Evolutionary conservation across 2,888 invertebrate species (phyloP).

Genomic region (Cerastis rubricosa): DNA sequence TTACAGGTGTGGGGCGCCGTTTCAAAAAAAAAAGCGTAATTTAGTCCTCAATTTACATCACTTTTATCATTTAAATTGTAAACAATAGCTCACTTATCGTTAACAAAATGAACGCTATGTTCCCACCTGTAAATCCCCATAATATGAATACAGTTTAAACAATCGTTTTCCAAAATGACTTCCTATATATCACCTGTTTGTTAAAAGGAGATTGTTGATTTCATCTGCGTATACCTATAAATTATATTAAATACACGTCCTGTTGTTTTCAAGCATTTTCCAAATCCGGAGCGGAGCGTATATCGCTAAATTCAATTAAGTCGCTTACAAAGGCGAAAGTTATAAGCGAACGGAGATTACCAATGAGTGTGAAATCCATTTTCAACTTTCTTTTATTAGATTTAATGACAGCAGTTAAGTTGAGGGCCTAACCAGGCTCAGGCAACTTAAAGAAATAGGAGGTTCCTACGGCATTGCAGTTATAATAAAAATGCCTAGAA

Average conservation of each 20-base stretch:
- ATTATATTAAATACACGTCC: slow-evolving; percentile 69
- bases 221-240: slow-evolving; percentile 47
- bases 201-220: slow-evolving; percentile 43
- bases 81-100: background rate
- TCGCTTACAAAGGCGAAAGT: slow-evolving; percentile 68
- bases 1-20: too few species aligned
- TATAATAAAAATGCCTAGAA: too few species aligned
- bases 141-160: background rate
- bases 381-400: background rate
- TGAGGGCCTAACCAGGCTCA: too few species aligned
- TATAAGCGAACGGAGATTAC: slow-evolving; percentile 12
- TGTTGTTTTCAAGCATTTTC: slow-evolving; percentile 76
- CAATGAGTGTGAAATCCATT: background rate
- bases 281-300: slow-evolving; percentile 74
- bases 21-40: too few species aligned
- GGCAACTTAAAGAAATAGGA: too few species aligned
- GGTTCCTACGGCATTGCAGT: too few species aligned
- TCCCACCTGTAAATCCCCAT: background rate
- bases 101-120: background rate
- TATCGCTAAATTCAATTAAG: slow-evolving; percentile 86
- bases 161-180: background rate
- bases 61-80: background rate
- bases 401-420: too few species aligned
- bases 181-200: background rate
- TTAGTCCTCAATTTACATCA: background rate